Percentiles rank a stretch among this genome's conserved stretches.
Evolutionary conservation across 1,140 invertebrate genomes (phyloP).

Genomic region (Sinonovacula constricta): DNA sequence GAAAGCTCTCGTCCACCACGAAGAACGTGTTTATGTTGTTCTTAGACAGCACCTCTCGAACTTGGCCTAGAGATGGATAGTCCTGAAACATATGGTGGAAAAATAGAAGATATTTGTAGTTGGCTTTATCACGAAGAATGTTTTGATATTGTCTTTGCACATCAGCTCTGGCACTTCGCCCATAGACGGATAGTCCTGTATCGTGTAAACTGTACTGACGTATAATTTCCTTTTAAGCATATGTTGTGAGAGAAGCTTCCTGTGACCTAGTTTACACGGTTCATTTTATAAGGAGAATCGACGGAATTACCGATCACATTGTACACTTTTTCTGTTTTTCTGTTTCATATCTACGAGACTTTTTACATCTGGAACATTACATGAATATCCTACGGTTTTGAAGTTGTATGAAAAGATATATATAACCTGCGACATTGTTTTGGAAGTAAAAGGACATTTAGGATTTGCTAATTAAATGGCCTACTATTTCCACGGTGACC

Average conservation of each 20-base stretch:
- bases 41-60: neutral
- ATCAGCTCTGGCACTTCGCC: constrained; percentile 91
- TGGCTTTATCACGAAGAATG: constrained; percentile 93
- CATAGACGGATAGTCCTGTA: constrained; percentile 96
- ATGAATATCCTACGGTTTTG: too few species aligned
- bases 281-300: neutral
- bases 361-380: too few species aligned
- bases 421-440: too few species aligned
- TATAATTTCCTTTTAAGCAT: neutral
- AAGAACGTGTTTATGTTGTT: neutral
- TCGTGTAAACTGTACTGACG: constrained; percentile 3
- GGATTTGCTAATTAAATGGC: too few species aligned
- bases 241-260: neutral
- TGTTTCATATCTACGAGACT: too few species aligned
- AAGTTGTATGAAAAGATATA: too few species aligned
- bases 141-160: constrained; percentile 94
- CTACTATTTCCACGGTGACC: too few species aligned
- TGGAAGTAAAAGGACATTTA: too few species aligned
- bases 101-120: constrained; percentile 29
- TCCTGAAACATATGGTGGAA: neutral
- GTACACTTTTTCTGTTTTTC: constrained; percentile 84
- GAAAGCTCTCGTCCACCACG: constrained; percentile 91
- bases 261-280: neutral
- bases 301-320: constrained; percentile 51
- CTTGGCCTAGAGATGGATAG: constrained; percentile 81